A percentile compares a stretch with the other conserved stretches of the same genome.
These are phyloP conservation scores for Erebia ligea DNA, from an alignment of 2,888 invertebrate species.

Conservation along the genomic window DNA sequence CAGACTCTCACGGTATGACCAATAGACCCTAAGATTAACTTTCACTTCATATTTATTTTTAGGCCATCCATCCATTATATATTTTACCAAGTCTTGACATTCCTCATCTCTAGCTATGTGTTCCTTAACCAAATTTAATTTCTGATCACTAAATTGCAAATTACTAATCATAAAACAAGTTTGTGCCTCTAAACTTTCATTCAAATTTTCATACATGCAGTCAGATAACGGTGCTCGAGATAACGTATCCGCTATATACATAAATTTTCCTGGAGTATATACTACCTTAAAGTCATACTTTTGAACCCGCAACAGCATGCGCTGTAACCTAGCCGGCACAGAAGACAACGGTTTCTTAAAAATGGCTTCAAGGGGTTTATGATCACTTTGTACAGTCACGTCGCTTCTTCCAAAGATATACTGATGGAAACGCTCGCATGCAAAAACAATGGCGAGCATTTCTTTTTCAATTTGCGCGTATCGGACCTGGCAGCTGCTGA, in stretches of 20 bases:
- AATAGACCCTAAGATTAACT: conserved; percentile 16
- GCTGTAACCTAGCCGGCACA: conserved; percentile 43
- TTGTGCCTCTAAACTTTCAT: conserved; percentile 34
- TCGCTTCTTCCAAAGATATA: not conserved
- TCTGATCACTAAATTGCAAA: conserved; percentile 34
- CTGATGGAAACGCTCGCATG: not conserved
- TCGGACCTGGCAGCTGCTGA: not conserved
- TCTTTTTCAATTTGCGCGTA: conserved; percentile 5
- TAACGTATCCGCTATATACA: conserved; percentile 46
- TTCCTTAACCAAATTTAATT: conserved; percentile 34
- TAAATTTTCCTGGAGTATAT: conserved; percentile 46
- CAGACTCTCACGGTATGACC: conserved; percentile 37
- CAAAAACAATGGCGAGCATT: conserved; percentile 2
- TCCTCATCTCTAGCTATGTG: conserved; percentile 32
- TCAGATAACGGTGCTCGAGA: conserved; percentile 44
- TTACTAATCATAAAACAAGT: conserved; percentile 37
- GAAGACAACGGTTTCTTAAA: conserved; percentile 44
- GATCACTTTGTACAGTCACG: conserved; percentile 42
- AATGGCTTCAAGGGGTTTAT: conserved; percentile 46
- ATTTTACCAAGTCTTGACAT: conserved; percentile 32
- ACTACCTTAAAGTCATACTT: conserved; percentile 40
- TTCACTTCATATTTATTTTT: conserved; percentile 37
- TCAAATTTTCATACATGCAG: conserved; percentile 29
- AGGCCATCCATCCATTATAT: conserved; percentile 44
- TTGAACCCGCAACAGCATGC: conserved; percentile 46